Percentiles rank a stretch among this genome's conserved stretches.
Conservation (phyloP, 2,113 vertebrate species). For the Tympanuchus pallidicinctus region DNA sequence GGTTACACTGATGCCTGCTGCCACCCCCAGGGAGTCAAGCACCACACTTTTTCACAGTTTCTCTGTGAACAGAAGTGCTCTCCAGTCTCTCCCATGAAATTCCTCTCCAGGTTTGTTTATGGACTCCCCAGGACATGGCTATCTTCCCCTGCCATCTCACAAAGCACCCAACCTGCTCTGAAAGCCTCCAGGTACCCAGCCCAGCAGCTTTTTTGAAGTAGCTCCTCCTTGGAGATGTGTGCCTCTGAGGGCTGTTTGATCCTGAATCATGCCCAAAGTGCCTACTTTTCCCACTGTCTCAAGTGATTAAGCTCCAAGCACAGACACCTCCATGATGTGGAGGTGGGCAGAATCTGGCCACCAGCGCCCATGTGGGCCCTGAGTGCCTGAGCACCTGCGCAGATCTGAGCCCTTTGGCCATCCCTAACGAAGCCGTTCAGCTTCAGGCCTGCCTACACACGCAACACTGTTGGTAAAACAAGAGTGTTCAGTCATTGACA, state of each 20-base stretch:
- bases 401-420: background rate
- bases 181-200: accelerated
- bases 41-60: background rate
- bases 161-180: background rate
- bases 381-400: background rate
- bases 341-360: background rate
- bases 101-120: background rate
- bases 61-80: background rate
- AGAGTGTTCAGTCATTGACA: background rate
- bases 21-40: background rate
- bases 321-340: background rate
- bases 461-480: background rate
- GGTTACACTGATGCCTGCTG: background rate
- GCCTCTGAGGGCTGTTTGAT: background rate
- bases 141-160: background rate
- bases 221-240: background rate
- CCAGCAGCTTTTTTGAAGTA: background rate
- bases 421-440: background rate
- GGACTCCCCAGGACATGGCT: background rate
- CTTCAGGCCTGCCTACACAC: background rate
- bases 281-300: accelerated
- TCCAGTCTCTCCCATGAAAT: background rate
- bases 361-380: accelerated
- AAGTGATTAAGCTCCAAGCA: background rate
- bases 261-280: background rate